A percentile compares a stretch with the other conserved stretches of the same genome.
These are phyloP conservation scores for Periparus ater DNA, from an alignment of 2,797 vertebrate species.

Conservation along the genomic window DNA sequence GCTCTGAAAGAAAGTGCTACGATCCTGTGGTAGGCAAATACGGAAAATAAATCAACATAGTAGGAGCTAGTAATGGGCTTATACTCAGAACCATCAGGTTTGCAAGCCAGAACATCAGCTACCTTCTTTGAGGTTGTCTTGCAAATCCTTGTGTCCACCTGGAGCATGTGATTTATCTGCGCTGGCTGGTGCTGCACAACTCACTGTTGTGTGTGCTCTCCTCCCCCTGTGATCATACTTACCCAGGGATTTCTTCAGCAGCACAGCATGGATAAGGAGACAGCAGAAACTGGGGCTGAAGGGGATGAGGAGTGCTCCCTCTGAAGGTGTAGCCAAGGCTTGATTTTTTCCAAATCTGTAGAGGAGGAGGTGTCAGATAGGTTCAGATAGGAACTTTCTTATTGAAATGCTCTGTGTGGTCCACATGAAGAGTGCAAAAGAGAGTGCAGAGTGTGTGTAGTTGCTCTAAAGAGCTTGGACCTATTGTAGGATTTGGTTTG, in stretches of 20 bases:
- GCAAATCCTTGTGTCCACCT: neutral
- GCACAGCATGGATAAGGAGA: neutral
- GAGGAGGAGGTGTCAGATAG: neutral
- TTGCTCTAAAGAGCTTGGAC: neutral
- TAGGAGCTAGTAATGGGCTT: neutral
- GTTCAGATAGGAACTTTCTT: neutral
- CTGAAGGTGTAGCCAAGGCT: neutral
- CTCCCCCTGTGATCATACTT: neutral
- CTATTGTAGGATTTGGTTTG: neutral
- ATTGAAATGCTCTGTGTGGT: neutral
- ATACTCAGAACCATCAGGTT: neutral
- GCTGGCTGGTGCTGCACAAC: neutral
- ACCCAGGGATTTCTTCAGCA: neutral
- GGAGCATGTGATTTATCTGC: neutral
- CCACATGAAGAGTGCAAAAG: neutral
- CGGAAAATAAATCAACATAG: neutral
- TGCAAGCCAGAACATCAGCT: neutral
- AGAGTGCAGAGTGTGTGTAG: neutral
- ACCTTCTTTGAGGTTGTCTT: neutral
- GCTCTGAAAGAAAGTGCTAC: neutral
- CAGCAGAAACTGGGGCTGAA: neutral
- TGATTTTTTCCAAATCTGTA: neutral
- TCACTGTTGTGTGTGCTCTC: neutral
- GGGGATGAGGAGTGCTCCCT: neutral
- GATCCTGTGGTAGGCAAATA: neutral